Conservation (phyloP, 2,888 invertebrate species). For the Rugalucina vietnamica region DNA sequence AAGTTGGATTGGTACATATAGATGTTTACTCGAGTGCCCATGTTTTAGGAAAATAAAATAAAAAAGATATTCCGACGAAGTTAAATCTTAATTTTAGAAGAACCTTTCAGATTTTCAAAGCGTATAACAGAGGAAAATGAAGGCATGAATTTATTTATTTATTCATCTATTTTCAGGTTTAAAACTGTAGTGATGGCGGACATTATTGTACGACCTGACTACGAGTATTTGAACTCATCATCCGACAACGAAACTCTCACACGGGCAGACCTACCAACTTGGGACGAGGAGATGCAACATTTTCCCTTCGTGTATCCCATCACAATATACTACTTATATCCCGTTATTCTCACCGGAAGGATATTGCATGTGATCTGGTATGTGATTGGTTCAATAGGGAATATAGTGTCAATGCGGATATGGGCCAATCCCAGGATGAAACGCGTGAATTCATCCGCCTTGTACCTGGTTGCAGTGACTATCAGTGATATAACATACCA, state of each 20-base stretch:
- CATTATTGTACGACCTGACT: not conserved
- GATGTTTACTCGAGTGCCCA: too few relatives aligned
- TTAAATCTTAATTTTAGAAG: too few relatives aligned
- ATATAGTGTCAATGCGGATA: conserved; percentile 77
- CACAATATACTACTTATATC: conserved; percentile 56
- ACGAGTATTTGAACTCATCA: not conserved
- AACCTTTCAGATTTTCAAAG: too few relatives aligned
- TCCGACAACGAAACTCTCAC: not conserved
- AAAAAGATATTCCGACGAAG: too few relatives aligned
- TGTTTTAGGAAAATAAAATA: too few relatives aligned
- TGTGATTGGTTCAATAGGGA: conserved; percentile 79
- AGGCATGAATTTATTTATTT: too few relatives aligned
- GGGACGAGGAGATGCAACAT: not conserved
- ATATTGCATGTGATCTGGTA: conserved; percentile 80
- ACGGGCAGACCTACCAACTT: not conserved
- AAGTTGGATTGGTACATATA: too few relatives aligned
- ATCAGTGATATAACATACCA: conserved; percentile 79
- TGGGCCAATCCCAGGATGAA: conserved; percentile 80
- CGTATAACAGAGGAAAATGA: too few relatives aligned
- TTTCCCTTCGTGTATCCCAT: conserved; percentile 51
- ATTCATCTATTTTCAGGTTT: too few relatives aligned
- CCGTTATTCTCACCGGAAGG: conserved; percentile 74
- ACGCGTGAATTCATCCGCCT: conserved; percentile 79
- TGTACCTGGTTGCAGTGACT: conserved; percentile 80
- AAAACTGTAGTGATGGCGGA: not conserved